Base-by-base conservation (phyloP, 2,113 vertebrate species). In the Sceloporus undulatus region DNA sequence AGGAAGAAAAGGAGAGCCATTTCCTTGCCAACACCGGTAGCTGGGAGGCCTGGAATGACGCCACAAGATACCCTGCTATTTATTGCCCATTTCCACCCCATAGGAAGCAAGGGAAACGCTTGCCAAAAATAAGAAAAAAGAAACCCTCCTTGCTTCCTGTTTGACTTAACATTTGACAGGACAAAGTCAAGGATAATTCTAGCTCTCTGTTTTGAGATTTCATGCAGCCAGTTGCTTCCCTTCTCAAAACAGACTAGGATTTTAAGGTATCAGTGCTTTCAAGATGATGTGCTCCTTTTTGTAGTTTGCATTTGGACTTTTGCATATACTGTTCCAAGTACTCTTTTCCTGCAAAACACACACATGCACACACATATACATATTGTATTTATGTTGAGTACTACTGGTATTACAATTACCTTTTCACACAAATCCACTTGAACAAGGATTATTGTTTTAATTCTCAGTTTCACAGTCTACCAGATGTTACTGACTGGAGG, bases 41-140 rank as follows among this genome's bases (percentile, higher is more conserved):
- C 95, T 97, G 92, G 91, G 94, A 96, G 92, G 93, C 94, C 93
- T 95, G 97, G 97, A 96, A 93, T 10, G 79, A 91, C 62, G 96
- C 96, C 96, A 96, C 94, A 90, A 97, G 96, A 97, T 97, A 97
- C 95, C 96, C 96, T 93, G 93, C 96, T 97, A 97, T 96, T 97
- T 97, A 97, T 96, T 97, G 94, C 96, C 96, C 92, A 86, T 93
- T 96, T 97, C 97, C 94, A 95, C 96, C 95, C 89, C 95, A 89
- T 90, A 96, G 96, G 96, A 96, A 97, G 96, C 94, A 91, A 91
- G 89, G 88, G 95, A 96, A 95, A 91, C 88, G 94, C 95, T 93
- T 92, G 95, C 94, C 94, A 93, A 92, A 88, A 93, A 92, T 54
- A 96, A 93, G 74, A 83, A 82, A 71, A 94, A 62, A 91, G 92